Conservation (phyloP, 35 echinoderm and acorn worm genomes). For the Chiridota heheva region DNA sequence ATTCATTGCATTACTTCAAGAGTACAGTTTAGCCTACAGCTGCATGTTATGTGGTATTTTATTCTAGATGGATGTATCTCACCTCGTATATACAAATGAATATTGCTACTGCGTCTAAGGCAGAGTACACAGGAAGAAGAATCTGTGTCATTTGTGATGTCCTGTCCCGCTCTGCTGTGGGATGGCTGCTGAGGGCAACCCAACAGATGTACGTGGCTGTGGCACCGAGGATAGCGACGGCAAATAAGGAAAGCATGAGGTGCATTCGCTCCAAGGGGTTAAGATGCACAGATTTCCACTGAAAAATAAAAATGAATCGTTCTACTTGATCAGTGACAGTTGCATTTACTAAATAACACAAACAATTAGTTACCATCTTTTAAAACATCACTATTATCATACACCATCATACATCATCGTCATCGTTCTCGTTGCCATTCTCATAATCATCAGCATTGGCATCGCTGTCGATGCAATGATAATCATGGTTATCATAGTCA, state of each 20-base stretch:
- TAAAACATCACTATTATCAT: not conserved
- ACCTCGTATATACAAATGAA: conserved; percentile 34
- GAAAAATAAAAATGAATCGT: not conserved
- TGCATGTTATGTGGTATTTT: no score
- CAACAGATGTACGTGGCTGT: conserved; percentile 46
- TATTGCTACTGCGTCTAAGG: conserved; percentile 31
- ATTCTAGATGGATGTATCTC: no score
- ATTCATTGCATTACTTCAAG: no score
- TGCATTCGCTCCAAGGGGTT: conserved; percentile 30
- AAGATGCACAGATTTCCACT: conserved; percentile 20
- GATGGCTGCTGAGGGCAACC: conserved; percentile 45
- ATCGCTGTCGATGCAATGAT: not conserved
- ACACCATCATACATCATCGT: not conserved
- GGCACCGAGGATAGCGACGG: conserved; percentile 35
- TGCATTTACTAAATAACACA: not conserved
- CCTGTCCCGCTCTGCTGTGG: conserved; percentile 30
- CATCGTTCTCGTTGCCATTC: not conserved
- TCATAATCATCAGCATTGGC: not conserved
- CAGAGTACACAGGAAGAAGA: conserved; percentile 56
- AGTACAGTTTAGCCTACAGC: no score
- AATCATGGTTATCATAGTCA: no score
- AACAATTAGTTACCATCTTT: not conserved
- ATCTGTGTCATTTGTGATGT: conserved; percentile 35
- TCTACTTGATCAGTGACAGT: not conserved
- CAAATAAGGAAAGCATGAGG: conserved; percentile 19